Evolutionary conservation across 2,888 invertebrate genomes (phyloP).

Genomic region (Plebejus anna): DNA sequence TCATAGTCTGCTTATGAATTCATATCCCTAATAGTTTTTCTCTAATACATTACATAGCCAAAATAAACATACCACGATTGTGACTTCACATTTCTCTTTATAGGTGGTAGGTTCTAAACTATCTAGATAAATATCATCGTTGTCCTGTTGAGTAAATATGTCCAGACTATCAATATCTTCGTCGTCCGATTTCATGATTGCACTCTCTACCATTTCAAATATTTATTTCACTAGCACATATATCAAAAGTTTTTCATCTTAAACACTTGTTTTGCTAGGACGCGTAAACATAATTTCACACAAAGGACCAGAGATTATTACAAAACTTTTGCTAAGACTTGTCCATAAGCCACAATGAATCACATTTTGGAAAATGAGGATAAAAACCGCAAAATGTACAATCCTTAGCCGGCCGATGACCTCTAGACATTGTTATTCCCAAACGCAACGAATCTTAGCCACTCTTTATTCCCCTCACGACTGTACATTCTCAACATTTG

Average conservation of each 20-base stretch:
- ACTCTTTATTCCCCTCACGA: constrained; percentile 67
- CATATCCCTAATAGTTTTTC: neutral
- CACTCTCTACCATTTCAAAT: constrained; percentile 62
- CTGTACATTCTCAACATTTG: constrained; percentile 52
- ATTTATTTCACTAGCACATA: neutral
- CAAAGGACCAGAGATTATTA: neutral
- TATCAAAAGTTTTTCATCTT: neutral
- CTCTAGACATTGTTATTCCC: constrained; percentile 70
- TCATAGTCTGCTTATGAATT: neutral
- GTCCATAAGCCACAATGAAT: neutral
- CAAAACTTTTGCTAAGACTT: neutral
- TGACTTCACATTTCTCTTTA: constrained; percentile 54
- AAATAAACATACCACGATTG: constrained; percentile 43
- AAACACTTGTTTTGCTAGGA: neutral
- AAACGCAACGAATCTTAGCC: constrained; percentile 62
- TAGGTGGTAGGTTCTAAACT: constrained; percentile 62
- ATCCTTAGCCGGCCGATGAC: constrained; percentile 60
- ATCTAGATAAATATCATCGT: constrained; percentile 61
- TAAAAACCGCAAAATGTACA: neutral
- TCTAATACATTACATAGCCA: neutral
- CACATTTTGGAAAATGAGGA: neutral
- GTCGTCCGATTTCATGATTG: constrained; percentile 59
- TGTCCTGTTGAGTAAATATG: constrained; percentile 52
- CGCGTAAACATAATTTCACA: neutral
- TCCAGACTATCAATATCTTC: constrained; percentile 67